phyloP scores from a whole-genome alignment of 2,888 invertebrate genomes.

The Chymomyza fuscimana region DNA sequence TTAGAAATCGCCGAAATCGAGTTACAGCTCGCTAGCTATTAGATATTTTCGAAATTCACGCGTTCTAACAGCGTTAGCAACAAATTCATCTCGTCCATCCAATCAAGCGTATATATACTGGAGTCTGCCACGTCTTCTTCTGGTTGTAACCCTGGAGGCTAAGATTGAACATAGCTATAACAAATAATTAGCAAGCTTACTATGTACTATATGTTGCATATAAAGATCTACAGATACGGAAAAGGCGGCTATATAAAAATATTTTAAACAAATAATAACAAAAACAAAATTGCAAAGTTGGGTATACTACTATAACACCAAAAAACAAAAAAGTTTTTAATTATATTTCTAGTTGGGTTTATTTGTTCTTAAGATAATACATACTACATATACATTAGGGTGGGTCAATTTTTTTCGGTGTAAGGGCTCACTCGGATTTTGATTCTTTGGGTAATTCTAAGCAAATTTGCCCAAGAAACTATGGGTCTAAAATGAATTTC shows the following conservation, averaged over 20 bases:
- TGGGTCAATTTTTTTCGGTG: too few species aligned
- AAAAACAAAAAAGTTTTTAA: neutral
- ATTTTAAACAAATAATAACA: neutral
- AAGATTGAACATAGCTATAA: neutral
- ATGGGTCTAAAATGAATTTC: too few species aligned
- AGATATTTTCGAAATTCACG: neutral
- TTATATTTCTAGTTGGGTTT: neutral
- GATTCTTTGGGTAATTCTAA: too few species aligned
- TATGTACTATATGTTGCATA: neutral
- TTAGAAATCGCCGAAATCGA: too few species aligned
- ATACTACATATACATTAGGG: too few species aligned
- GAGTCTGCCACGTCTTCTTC: neutral
- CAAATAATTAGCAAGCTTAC: neutral
- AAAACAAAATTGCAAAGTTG: neutral
- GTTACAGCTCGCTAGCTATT: too few species aligned
- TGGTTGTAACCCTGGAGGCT: conserved; percentile 1
- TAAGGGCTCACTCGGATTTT: too few species aligned
- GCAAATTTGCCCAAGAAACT: too few species aligned
- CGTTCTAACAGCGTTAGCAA: neutral
- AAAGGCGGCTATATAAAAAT: neutral
- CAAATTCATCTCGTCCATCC: neutral
- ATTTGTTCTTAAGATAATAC: neutral
- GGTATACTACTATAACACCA: neutral
- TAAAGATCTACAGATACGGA: neutral
- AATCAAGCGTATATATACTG: neutral